Evolutionary conservation across 2,888 invertebrate genomes (phyloP).

Genomic region (Pinctada fucata): DNA sequence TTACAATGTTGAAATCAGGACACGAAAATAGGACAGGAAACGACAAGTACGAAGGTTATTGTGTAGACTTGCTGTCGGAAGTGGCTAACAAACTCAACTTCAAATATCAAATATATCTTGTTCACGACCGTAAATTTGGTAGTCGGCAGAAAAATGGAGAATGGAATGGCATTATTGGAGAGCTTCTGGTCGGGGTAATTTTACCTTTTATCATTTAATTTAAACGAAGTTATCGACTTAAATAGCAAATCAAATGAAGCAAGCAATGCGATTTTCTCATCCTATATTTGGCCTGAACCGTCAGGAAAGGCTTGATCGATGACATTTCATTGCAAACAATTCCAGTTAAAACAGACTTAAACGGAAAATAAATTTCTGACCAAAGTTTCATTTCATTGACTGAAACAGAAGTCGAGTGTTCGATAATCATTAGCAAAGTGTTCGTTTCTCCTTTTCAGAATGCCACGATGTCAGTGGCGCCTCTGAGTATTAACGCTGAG

Average conservation of each 20-base stretch:
- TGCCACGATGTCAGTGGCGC: constrained; percentile 68
- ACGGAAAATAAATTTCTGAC: no score
- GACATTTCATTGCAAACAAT: no score
- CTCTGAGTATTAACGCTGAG: constrained; percentile 66
- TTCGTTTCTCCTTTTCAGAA: constrained; percentile 51
- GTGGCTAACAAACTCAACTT: constrained; percentile 59
- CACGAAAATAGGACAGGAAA: constrained; percentile 51
- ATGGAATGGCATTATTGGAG: constrained; percentile 73
- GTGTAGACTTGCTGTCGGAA: constrained; percentile 63
- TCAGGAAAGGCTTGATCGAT: no score
- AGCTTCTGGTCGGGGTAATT: constrained; percentile 67
- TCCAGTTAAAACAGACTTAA: no score
- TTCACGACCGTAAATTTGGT: constrained; percentile 68
- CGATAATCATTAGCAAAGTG: no score
- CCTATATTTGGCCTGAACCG: no score
- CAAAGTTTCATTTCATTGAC: no score
- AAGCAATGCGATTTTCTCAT: no score
- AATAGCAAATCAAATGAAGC: no score
- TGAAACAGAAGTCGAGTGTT: no score
- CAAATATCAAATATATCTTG: constrained; percentile 64
- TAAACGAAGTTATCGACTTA: no score
- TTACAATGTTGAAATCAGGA: constrained; percentile 60
- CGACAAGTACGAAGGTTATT: constrained; percentile 64
- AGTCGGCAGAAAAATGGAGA: constrained; percentile 47
- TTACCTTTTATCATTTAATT: not conserved